Conservation (phyloP, 1,140 invertebrate genomes). For the Mizuhopecten yessoensis region DNA sequence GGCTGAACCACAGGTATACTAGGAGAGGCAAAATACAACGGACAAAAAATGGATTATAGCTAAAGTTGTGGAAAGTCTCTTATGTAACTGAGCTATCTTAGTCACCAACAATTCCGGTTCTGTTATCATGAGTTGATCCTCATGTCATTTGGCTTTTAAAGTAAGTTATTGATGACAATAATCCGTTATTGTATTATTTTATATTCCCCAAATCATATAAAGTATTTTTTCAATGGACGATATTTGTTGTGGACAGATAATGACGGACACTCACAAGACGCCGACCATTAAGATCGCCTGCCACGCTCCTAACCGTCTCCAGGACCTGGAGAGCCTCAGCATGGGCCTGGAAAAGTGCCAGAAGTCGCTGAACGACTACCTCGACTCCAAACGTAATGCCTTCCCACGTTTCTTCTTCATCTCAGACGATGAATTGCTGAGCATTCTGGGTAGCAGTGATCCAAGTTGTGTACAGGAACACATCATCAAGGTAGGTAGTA, state of each 20-base stretch:
- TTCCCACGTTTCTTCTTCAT: constrained; percentile 97
- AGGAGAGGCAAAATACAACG: no score
- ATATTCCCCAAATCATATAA: no score
- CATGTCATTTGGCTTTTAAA: no score
- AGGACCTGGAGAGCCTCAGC: constrained; percentile 90
- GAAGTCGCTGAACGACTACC: constrained; percentile 94
- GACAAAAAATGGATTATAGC: no score
- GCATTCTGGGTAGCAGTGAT: constrained; percentile 93
- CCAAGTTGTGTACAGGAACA: constrained; percentile 93
- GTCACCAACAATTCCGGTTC: no score
- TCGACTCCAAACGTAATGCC: constrained; percentile 92
- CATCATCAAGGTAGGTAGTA: constrained; percentile 91
- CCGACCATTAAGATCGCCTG: constrained; percentile 91
- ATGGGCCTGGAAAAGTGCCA: constrained; percentile 93
- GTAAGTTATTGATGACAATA: no score
- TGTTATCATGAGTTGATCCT: no score
- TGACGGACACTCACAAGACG: constrained; percentile 91
- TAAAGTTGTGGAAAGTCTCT: no score
- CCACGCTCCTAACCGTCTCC: constrained; percentile 88
- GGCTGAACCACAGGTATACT: no score
- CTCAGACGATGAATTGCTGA: constrained; percentile 95
- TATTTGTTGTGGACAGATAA: constrained; percentile 87
- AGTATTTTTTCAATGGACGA: no score
- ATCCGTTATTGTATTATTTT: no score
- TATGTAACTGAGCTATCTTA: no score